phyloP scores from a whole-genome alignment of 2,888 invertebrate genomes.

The Hemistola chrysoprasaria region DNA sequence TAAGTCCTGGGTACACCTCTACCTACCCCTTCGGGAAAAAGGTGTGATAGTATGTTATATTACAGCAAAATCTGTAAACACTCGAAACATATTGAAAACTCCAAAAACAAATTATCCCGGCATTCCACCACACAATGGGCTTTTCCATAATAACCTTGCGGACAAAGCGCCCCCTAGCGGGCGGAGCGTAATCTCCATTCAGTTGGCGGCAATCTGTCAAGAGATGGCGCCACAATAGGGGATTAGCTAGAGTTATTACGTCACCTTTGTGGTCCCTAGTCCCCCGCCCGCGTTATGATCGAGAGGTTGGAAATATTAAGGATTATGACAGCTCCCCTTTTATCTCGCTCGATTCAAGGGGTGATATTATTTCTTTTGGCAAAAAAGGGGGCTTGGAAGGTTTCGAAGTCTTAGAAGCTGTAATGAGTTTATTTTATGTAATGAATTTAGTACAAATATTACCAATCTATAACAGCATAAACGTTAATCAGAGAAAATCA shows the following conservation, averaged over 20 bases:
- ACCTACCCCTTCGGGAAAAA: too few species aligned
- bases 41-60: too few species aligned
- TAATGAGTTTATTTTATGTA: too few species aligned
- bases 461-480: too few species aligned
- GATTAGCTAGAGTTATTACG: slow-evolving; percentile 78
- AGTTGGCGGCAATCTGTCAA: slow-evolving; percentile 73
- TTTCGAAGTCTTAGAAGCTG: slow-evolving; percentile 16
- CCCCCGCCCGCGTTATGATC: slow-evolving; percentile 68
- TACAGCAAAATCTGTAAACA: slow-evolving; percentile 13
- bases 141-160: slow-evolving; percentile 58
- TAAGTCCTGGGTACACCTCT: too few species aligned
- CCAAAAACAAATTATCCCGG: slow-evolving; percentile 65
- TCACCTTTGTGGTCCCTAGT: slow-evolving; percentile 66
- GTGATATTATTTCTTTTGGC: slow-evolving; percentile 20
- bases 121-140: slow-evolving; percentile 53
- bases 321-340: slow-evolving; percentile 74
- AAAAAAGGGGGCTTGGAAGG: slow-evolving; percentile 8
- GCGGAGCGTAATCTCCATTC: slow-evolving; percentile 65
- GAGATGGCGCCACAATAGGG: slow-evolving; percentile 78
- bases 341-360: slow-evolving; percentile 36
- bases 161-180: slow-evolving; percentile 69
- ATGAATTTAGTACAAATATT: too few species aligned
- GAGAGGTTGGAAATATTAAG: slow-evolving; percentile 73
- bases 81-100: slow-evolving; percentile 39
- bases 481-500: too few species aligned